Evolutionary conservation across 2,888 invertebrate genomes (phyloP).

Genomic region (Corbicula japonica): DNA sequence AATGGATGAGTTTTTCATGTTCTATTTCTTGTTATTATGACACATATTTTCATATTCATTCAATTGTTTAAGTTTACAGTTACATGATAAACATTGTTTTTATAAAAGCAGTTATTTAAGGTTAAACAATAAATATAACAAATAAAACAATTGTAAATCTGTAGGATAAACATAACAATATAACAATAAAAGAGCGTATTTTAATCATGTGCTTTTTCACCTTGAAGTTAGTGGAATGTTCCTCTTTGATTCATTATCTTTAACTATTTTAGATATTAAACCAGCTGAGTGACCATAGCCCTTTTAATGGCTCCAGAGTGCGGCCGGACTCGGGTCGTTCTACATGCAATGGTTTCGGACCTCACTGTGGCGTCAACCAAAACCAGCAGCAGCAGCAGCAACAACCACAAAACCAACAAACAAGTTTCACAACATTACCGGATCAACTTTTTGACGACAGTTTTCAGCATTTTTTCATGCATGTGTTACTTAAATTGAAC

Average conservation of each 20-base stretch:
- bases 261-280: constrained; percentile 69
- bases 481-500: constrained; percentile 91
- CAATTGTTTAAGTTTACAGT: background rate
- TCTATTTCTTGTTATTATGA: background rate
- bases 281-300: constrained; percentile 59
- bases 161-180: background rate
- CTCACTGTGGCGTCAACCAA: constrained; percentile 27
- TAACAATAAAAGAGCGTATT: background rate
- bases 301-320: constrained; percentile 54
- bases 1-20: too few relatives aligned
- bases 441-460: constrained; percentile 36
- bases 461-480: constrained; percentile 90
- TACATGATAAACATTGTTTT: background rate
- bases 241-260: background rate
- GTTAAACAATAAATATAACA: background rate
- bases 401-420: constrained; percentile 18
- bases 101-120: background rate
- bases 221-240: background rate
- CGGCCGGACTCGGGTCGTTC: constrained; percentile 44
- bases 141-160: background rate
- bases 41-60: background rate
- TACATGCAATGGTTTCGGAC: constrained; percentile 59
- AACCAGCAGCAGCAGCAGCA: constrained; percentile 17
- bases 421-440: background rate
- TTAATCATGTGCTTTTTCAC: background rate